phyloP scores from a whole-genome alignment of 2,797 vertebrate genomes.

The Natrix natrix region DNA sequence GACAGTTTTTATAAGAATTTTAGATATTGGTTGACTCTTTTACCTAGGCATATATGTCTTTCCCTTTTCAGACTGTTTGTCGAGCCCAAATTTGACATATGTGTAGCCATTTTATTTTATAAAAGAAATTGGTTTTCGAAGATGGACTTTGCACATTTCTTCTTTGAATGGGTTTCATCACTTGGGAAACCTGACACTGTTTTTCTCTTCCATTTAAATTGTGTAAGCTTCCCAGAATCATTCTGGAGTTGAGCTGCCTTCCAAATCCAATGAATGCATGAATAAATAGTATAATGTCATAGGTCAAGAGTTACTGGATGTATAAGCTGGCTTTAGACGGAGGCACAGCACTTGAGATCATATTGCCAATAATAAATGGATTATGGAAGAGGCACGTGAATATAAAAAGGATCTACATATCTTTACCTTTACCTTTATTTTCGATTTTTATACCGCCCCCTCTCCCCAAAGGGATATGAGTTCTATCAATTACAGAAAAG shows the following conservation, averaged over 20 bases:
- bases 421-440: too few species aligned
- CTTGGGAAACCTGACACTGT: neutral
- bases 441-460: too few species aligned
- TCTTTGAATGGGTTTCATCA: too few species aligned
- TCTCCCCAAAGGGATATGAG: too few species aligned
- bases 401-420: neutral
- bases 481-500: neutral
- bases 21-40: neutral
- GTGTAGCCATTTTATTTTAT: too few species aligned
- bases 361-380: neutral
- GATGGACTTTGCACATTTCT: too few species aligned
- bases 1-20: neutral
- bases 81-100: too few species aligned
- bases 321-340: neutral
- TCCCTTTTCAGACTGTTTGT: neutral
- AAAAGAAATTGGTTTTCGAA: too few species aligned
- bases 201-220: neutral
- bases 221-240: neutral
- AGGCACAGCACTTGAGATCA: neutral
- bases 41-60: neutral
- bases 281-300: neutral
- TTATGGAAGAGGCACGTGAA: neutral
- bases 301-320: neutral
- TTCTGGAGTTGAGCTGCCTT: neutral
- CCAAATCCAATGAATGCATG: neutral